Evolutionary conservation across 2,113 vertebrate species (phyloP), one percentile per base, ranked within the genome.

Genomic region (Falco punctatus): DNA sequence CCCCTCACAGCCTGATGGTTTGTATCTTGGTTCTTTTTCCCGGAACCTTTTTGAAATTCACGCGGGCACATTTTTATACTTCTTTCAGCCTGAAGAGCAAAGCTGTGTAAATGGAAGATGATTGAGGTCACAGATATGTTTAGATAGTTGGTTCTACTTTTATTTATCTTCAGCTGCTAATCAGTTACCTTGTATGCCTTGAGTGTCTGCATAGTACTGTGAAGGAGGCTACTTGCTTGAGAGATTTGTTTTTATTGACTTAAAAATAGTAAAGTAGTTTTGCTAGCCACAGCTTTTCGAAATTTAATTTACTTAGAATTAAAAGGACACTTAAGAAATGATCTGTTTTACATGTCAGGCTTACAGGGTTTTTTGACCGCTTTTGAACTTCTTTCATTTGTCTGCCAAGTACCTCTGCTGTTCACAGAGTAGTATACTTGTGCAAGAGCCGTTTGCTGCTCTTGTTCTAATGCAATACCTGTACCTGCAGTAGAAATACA

Each of bases 381-480:
- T 70, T 66, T 19, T 85, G 40, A 57, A 84, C 62, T 75, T 64
- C 48, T 67, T 62, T 86, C 2, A 10, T 69, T 70, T 81, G 30
- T 38, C 27, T 75, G 28, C 27, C 44, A 46, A 90, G 54, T 42
- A 40, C 65, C 46, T 95, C 58, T 81, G 70, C 86, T 9, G 3
- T 40, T 52, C 55, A 40, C 35, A 0, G 12, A 54, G 71, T 32
- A 57, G 17, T 64, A 19, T 78, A 81, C 72, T 64, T 46, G 5
- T 49, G 28, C 87, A 52, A 72, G 66, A 32, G 5, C 9, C 66
- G 11, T 59, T 59, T 64, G 55, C 84, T 74, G 17, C 92, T 81
- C 48, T 62, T 80, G 20, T 92, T 97, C 71, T 90, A 73, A 65
- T 71, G 62, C 80, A 81, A 73, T 92, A 78, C 57, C 82, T 81